Percentiles rank a stretch among this genome's conserved stretches.
Evolutionary conservation across 2,113 vertebrate species (phyloP).

Genomic region (Peucedramus taeniatus): DNA sequence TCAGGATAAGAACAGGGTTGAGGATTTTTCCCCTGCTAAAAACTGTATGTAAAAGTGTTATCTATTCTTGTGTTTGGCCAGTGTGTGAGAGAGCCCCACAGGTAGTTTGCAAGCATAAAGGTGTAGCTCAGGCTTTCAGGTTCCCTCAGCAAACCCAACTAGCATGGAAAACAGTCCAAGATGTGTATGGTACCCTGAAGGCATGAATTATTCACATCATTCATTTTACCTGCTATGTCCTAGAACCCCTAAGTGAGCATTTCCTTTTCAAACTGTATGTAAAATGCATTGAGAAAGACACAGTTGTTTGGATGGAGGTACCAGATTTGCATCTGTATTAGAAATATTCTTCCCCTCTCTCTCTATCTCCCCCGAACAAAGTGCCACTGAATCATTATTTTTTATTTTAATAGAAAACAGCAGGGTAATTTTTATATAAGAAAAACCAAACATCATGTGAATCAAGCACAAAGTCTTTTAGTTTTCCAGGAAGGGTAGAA

Average conservation of each 20-base stretch:
- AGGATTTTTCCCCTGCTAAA: background rate
- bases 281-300: background rate
- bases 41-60: background rate
- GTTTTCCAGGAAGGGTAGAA: slow-evolving; percentile 1
- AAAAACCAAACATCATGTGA: background rate
- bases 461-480: background rate
- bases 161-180: background rate
- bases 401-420: slow-evolving; percentile 4
- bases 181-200: background rate
- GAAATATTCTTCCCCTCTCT: background rate
- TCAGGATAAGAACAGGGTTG: background rate
- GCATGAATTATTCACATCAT: background rate
- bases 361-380: background rate
- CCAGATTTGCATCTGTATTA: background rate
- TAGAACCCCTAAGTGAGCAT: background rate
- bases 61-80: background rate
- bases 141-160: background rate
- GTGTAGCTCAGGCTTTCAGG: background rate
- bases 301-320: background rate
- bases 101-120: background rate
- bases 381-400: background rate
- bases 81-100: background rate
- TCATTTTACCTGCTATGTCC: background rate
- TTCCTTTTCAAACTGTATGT: background rate
- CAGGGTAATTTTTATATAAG: background rate